Percentiles rank a stretch among this genome's conserved stretches.
Evolutionary conservation across 2,797 vertebrate species (phyloP).

Genomic region (Psittacula echo): DNA sequence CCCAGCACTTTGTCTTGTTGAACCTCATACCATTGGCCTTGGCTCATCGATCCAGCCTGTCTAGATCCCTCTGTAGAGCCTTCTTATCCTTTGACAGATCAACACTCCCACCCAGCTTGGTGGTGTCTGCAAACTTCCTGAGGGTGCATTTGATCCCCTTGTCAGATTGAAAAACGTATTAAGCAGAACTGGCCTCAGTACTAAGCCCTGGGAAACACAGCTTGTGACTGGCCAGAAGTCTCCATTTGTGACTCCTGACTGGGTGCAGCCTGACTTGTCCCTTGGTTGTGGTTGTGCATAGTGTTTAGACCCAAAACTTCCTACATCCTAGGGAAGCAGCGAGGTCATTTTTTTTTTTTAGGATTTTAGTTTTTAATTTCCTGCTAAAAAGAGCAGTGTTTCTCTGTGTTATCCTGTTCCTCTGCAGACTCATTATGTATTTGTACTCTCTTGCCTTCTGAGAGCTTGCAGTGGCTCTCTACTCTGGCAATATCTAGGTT

Average conservation of each 20-base stretch:
- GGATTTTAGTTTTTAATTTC: not conserved
- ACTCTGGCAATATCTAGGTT: not conserved
- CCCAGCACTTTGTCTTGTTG: not conserved
- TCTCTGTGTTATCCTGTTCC: not conserved
- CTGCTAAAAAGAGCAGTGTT: not conserved
- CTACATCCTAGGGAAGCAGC: not conserved
- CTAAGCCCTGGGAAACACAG: not conserved
- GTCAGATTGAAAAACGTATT: not conserved
- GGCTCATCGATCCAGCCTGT: not conserved
- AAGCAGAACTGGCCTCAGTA: not conserved
- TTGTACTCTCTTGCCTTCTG: not conserved
- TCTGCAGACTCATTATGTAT: not conserved
- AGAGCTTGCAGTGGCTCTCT: not conserved
- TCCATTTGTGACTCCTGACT: not conserved
- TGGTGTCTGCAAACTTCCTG: not conserved
- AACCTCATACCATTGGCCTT: not conserved
- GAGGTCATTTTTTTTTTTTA: not conserved
- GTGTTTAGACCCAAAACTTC: not conserved
- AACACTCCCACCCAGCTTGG: not conserved
- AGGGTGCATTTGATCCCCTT: not conserved
- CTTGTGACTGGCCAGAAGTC: not conserved
- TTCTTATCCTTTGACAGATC: not conserved
- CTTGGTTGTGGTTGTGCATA: accelerated
- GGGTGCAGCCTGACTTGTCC: accelerated
- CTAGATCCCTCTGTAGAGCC: not conserved